Base-by-base conservation (phyloP, 2,888 invertebrate species). In the Archips xylosteana region DNA sequence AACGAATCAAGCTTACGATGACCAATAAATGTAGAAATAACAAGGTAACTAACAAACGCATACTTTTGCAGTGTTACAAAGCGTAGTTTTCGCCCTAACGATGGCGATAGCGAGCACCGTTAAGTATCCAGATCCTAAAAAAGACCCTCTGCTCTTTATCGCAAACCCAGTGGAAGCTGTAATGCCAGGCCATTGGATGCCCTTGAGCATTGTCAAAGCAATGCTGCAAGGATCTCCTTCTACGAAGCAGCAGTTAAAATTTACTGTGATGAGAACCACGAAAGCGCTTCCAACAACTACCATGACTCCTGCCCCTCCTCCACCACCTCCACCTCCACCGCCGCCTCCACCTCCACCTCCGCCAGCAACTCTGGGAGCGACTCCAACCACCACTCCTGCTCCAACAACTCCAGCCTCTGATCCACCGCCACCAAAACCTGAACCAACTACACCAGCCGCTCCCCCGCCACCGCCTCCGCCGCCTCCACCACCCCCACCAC, bases 141-240 rank as follows among this genome's bases (percentile, higher is more conserved):
- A 71, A 5, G 71, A 74, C 45, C 68, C 63, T 39, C 13, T 76
- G 10, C 60, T 75, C 42, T 75, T 67, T 23, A 69, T 76, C 10
- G 67, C 71, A 1, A 76, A 76, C 49, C 76, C 76, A 15, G 59
- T 76, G 6, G 76, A 76, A 64, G 67, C 76, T 2, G 54, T 69
- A 10, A 60, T 76, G 57, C 76, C 76, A 23, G 71, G 76, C 49
- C 76, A 76, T 59, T 76, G 75, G 75, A 59, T 76, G 8, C 75
- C 75, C 45, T 15, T 62, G 23, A 71, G 65, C n/a, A 59, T 76
- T 4, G 39, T 76, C n/a, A 76, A 76, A 47, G 47, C 8, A 9
- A 64, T 68, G 4, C 15, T 74, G 32, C 39, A 68, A 34, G 45
- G 51, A 6, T 23, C 65, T 6, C 51, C 51, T 1, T 34, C 60